Evolutionary conservation across 2,113 vertebrate genomes (phyloP).

Genomic region (Dinomys branickii): DNA sequence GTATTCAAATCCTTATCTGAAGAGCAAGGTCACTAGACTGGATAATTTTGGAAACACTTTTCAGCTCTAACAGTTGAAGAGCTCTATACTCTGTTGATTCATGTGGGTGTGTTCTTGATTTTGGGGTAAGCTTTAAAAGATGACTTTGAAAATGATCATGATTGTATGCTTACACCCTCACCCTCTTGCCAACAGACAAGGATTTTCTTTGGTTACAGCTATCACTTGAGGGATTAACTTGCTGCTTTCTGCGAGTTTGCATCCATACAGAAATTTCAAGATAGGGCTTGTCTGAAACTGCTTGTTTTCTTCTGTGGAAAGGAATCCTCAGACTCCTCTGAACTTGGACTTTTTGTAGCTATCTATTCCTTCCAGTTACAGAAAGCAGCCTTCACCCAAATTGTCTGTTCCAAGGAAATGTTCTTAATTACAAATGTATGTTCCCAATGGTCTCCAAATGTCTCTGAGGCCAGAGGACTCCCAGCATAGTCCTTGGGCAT

Average conservation of each 20-base stretch:
- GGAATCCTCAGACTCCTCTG: background rate
- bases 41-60: constrained; percentile 38
- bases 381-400: background rate
- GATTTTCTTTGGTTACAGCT: background rate
- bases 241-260: background rate
- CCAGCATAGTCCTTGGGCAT: background rate
- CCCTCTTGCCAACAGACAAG: background rate
- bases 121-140: constrained; percentile 12
- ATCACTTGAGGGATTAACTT: background rate
- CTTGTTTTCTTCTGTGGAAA: background rate
- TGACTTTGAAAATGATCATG: background rate
- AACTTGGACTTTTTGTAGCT: background rate
- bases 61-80: background rate
- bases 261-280: background rate
- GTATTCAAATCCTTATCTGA: background rate
- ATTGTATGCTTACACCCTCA: background rate
- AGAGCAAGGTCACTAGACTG: background rate
- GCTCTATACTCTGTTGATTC: background rate
- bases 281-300: background rate
- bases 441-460: constrained; percentile 23
- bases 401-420: constrained; percentile 26
- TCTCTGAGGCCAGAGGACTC: background rate
- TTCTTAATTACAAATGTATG: constrained; percentile 51
- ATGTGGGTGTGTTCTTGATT: background rate
- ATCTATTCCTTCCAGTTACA: background rate